phyloP scores from a whole-genome alignment of 2,797 vertebrate species.

The Carduelis carduelis region DNA sequence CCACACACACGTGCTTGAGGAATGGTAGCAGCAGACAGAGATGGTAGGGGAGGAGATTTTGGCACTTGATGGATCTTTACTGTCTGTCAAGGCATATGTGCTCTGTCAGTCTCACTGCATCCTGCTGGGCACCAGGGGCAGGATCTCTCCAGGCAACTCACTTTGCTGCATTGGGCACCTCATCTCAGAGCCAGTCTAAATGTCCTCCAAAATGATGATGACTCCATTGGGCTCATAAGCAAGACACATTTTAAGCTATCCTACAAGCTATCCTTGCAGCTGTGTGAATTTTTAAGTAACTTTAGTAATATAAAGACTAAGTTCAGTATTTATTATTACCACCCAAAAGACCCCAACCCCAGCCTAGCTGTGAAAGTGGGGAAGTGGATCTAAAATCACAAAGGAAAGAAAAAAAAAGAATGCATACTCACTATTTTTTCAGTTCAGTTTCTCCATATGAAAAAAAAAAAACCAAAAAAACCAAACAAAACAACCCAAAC shows the following conservation, averaged over 20 bases:
- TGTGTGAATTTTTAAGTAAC: neutral
- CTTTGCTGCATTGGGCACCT: neutral
- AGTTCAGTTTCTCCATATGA: neutral
- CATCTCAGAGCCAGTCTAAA: neutral
- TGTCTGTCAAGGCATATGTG: accelerated
- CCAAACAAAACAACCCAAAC: neutral
- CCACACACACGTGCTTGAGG: accelerated
- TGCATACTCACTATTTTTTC: neutral
- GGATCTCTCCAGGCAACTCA: neutral
- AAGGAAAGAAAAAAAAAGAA: neutral
- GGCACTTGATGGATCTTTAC: neutral
- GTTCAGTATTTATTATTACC: neutral
- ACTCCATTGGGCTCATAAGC: neutral
- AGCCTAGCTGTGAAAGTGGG: neutral
- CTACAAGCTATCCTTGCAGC: neutral
- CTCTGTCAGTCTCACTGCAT: neutral
- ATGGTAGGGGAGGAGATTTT: neutral
- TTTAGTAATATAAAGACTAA: neutral
- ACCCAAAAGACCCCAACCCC: accelerated
- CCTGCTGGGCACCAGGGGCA: neutral
- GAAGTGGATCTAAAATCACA: neutral
- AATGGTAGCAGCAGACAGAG: neutral
- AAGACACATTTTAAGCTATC: neutral
- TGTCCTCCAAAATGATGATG: neutral
- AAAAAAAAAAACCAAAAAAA: neutral